Base-by-base conservation (phyloP, 2,113 vertebrate species). In the Shinisaurus crocodilurus region DNA sequence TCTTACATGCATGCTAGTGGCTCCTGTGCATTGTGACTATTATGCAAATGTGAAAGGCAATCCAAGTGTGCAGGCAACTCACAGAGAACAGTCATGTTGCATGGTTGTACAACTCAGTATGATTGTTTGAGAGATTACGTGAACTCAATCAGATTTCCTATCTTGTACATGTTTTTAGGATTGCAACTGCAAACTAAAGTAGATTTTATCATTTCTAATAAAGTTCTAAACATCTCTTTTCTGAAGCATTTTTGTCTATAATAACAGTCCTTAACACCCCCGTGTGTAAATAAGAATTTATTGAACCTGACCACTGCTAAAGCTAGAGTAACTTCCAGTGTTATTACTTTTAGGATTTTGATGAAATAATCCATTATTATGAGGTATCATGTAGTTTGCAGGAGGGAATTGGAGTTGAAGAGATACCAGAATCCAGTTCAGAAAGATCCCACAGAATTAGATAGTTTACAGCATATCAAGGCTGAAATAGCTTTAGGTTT, bases 381-480 rank as follows among this genome's bases (percentile, higher is more conserved):
- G 15, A 86, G 70, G 9, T 37, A 76, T 87, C 27, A 65, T 29
- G 63, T n/a, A 10, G 57, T 37, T 87, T 88, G 3, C 43, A 43
- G 43, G 57, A 29, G 25, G 23, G 60, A 25, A 12, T 7, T 9
- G 60, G 9, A 57, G 20, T 32, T 18, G 54, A 84, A 85, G 40
- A 83, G 9, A 25, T 15, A 67, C 15, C 82, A 84, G 3, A 84
- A 50, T 32, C 16, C 54, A 77, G 2, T 76, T 75, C 23, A 67
- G 50, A 89, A 77, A 50, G 48, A 84, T 89, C 15, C 6, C 63
- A 29, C 1, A 75, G 65, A 23, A 65, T 37, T 0, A 29, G 45
- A 40, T 16, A 37, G 10, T 45, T 5, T 3, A 0, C 0, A 0
- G 0, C 0, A 0, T 40, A 8, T 82, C 65, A 12, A 8, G 27